Evolutionary conservation across 2,113 vertebrate species (phyloP).

Genomic region (Myotis davidii): DNA sequence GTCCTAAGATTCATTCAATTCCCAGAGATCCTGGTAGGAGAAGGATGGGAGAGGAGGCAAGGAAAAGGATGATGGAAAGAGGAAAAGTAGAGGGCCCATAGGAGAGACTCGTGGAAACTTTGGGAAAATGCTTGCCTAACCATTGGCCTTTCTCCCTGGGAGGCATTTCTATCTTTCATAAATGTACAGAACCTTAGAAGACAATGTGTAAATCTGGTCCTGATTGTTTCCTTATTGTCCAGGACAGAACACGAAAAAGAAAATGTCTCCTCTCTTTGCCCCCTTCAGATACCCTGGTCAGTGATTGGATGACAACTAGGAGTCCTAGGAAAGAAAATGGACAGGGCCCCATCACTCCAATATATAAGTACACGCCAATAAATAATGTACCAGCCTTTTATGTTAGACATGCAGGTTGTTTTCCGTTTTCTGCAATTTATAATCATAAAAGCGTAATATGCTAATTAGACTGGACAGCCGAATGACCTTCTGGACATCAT

Average conservation of each 20-base stretch:
- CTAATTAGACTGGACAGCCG: no score
- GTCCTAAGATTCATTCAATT: neutral
- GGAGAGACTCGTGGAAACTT: neutral
- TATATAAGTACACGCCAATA: neutral
- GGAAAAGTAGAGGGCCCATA: neutral
- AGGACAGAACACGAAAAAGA: neutral
- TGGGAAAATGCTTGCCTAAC: neutral
- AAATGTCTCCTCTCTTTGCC: neutral
- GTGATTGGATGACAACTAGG: neutral
- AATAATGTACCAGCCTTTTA: neutral
- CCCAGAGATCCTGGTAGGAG: neutral
- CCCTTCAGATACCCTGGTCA: neutral
- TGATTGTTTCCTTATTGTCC: neutral
- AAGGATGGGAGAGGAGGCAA: neutral
- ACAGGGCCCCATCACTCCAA: neutral
- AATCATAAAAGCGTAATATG: no score
- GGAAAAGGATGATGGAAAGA: neutral
- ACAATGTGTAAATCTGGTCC: neutral
- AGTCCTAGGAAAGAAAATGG: neutral
- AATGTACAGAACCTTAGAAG: neutral
- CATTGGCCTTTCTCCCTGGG: neutral
- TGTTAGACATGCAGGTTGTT: neutral
- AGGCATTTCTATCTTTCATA: neutral
- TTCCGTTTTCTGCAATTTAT: neutral
- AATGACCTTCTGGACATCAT: no score